Evolutionary conservation across 2,113 vertebrate genomes (phyloP).

Genomic region (Apodemus sylvaticus): DNA sequence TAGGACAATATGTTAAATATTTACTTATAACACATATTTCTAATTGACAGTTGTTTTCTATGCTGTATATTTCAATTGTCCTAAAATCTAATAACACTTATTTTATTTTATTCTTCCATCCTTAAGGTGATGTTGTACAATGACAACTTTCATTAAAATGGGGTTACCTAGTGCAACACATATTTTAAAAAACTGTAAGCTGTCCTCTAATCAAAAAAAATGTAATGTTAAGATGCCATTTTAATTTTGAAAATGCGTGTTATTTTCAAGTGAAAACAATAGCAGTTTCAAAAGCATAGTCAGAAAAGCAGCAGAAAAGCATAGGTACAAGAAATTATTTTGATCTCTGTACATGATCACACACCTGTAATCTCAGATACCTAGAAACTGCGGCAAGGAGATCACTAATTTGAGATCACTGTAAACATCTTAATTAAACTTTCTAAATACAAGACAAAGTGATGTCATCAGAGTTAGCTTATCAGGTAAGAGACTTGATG

Average conservation of each 20-base stretch:
- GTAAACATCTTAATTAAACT: neutral
- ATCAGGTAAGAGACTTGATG: neutral
- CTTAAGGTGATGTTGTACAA: neutral
- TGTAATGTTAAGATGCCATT: neutral
- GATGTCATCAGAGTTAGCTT: neutral
- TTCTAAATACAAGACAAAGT: neutral
- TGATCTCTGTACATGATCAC: neutral
- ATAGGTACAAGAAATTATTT: neutral
- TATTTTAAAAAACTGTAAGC: constrained; percentile 1
- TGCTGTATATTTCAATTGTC: neutral
- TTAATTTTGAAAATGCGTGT: neutral
- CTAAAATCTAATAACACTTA: neutral
- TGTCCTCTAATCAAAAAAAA: constrained; percentile 4
- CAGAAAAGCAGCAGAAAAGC: neutral
- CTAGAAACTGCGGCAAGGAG: too few relatives aligned
- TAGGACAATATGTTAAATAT: neutral
- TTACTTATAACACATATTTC: neutral
- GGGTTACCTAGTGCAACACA: neutral
- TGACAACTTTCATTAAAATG: constrained; percentile 22
- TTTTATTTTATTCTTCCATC: neutral
- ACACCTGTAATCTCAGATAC: neutral
- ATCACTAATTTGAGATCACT: neutral
- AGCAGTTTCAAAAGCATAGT: neutral
- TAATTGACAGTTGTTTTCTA: neutral
- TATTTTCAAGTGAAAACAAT: neutral